Conservation (phyloP, 1,140 invertebrate species). For the Sycophaga agraensis region DNA sequence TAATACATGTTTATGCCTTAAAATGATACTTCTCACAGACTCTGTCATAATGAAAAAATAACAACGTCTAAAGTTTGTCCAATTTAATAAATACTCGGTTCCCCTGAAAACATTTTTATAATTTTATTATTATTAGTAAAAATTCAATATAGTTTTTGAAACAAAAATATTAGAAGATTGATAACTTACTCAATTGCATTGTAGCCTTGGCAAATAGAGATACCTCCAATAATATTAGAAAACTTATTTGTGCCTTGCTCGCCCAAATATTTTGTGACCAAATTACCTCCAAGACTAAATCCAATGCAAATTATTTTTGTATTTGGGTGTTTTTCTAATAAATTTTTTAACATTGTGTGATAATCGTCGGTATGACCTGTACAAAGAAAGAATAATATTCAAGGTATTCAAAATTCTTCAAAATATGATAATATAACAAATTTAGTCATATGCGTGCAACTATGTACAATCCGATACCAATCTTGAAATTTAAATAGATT, state of each 20-base stretch:
- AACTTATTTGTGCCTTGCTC: conserved; percentile 67
- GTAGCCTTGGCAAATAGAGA: conserved; percentile 91
- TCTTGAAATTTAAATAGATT: too few species aligned
- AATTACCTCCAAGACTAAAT: conserved; percentile 88
- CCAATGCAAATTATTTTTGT: conserved; percentile 82
- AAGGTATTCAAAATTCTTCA: too few species aligned
- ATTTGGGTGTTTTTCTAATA: conserved; percentile 71
- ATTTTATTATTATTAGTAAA: not conserved
- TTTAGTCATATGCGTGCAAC: too few species aligned
- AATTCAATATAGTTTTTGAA: too few species aligned
- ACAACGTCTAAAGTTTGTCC: conserved; percentile 83
- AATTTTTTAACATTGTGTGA: conserved; percentile 73
- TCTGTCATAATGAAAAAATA: conserved; percentile 93
- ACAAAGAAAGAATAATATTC: conserved; percentile 25
- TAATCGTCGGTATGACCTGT: conserved; percentile 85
- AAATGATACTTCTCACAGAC: conserved; percentile 82
- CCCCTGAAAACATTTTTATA: conserved; percentile 59
- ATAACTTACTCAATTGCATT: conserved; percentile 80
- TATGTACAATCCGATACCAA: too few species aligned
- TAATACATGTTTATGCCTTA: conserved; percentile 74
- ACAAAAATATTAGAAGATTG: not conserved
- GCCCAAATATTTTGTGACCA: conserved; percentile 86
- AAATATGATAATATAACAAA: too few species aligned
- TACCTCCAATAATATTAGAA: conserved; percentile 76
- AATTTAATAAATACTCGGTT: conserved; percentile 76